Base-by-base conservation (phyloP, 2,888 invertebrate species). In the Gnatocerus cornutus region DNA sequence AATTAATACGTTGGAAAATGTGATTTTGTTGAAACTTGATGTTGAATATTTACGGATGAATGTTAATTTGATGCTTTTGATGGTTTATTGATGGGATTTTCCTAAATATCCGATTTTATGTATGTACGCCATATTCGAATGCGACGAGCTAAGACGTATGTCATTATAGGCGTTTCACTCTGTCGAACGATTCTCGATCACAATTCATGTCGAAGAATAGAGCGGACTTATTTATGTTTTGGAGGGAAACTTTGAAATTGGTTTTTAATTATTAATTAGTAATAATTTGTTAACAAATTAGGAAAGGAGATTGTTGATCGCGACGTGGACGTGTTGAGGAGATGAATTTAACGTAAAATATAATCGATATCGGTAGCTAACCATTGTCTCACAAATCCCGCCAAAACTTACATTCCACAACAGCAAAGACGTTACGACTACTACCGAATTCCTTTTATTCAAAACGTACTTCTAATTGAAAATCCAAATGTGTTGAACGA, bases 221-320 rank as follows among this genome's bases (percentile, higher is more conserved):
- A 67, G 58, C 74, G 58, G 58, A 58, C 69, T 73, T 71, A 74
- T 78, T 79, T 77, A 70, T 64, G 72, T 83, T 84, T 84, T 85
- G 85, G 85, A 84, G 85, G 85, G 85, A 85, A 85, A 84, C 76
- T 78, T 77, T 75, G 58, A 72, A 76, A 74, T 33, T 33, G n/a
- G 33, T 33, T 33, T 33, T 33, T 21, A 21, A 21, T 21, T 21
- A 4, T 3, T 21, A 21, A 21, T 21, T 21, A 21, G 4, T 21
- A 21, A 21, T 21, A 21, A 4, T 21, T 21, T 3, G 21, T 21
- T 21, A 4, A 21, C 2, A 21, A 21, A 21, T 21, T 1, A 21
- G 4, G 21, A 21, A 4, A 3, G 21, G 1, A 21, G 21, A 21
- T 21, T 21, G 21, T 1, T 21, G 21, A 21, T 1, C 4, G 21